Evolutionary conservation across 2,888 invertebrate genomes (phyloP), one percentile per base, ranked within the genome.

Genomic region (Nephrotoma flavescens): DNA sequence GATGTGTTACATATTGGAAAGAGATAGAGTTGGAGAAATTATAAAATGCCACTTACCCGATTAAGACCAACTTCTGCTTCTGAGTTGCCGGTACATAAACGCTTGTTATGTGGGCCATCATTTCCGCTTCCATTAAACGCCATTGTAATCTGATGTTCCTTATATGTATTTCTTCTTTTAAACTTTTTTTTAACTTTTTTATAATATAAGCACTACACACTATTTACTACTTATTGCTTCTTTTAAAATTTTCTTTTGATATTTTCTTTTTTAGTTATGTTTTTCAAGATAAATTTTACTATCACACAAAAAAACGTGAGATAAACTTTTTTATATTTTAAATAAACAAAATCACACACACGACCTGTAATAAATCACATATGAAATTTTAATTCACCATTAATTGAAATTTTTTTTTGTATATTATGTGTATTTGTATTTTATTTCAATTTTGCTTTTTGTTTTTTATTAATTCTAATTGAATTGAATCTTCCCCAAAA

Each of bases 101-200:
- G 85, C 83, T 87, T 87, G 19, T 87, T 87, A 52, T 87, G 87
- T 86, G 87, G 87, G 31, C 87, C 87, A 52, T 87, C 87, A 52
- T 86, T 87, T 85, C 87, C 86, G 52, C 87, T 86, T 42, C 87
- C 87, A 86, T 87, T 87, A 84, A 87, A 87, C 86, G 87, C 87
- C 87, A 87, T 87, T 87, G 85, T 42, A 85, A 42, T 85, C 42
- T 85, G 41, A 42, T 85, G 85, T 19, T 19, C 11, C 15, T 12
- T 44, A 15, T 44, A 15, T 85, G 44, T 85, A 4, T 85, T 31
- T 85, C 15, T 44, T 42, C 11, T 83, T 83, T 15, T 41, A 11
- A 71, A 71, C 6, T 42, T 85, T 15, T 42, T 15, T 44, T 5
- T 85, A 44, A 44, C 44, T 44, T 19, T 85, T 85, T 85, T 12